phyloP scores from a whole-genome alignment of 2,888 invertebrate genomes.

The Melieria omissa region DNA sequence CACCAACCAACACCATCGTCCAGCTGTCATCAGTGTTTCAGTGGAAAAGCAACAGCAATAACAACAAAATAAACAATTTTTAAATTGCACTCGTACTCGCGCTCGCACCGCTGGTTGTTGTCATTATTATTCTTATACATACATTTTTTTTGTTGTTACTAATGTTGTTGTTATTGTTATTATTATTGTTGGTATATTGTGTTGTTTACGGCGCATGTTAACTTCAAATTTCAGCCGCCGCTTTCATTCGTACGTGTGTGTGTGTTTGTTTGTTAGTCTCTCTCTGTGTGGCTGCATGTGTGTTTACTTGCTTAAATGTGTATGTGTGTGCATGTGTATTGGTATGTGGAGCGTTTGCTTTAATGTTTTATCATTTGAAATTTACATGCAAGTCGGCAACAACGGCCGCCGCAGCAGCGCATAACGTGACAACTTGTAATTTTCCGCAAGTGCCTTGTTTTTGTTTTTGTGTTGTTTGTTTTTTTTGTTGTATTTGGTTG shows the following conservation, averaged over 20 bases:
- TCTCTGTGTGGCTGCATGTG: background rate
- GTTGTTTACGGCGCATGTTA: no score
- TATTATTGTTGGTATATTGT: no score
- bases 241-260: background rate
- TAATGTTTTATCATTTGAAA: slow-evolving; percentile 5
- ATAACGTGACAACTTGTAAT: slow-evolving; percentile 4
- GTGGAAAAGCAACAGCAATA: no score
- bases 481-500: background rate
- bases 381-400: background rate
- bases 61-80: no score
- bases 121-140: no score
- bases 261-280: background rate
- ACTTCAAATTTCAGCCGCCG: no score
- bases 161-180: no score
- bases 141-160: no score
- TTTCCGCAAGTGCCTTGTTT: background rate
- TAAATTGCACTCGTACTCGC: no score
- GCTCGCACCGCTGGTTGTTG: no score
- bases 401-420: background rate
- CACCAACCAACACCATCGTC: no score
- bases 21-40: no score
- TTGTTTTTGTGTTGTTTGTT: background rate
- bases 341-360: background rate
- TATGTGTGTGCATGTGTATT: background rate
- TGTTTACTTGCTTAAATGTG: background rate